Evolutionary conservation across 1,140 invertebrate genomes (phyloP).

Genomic region (Drosophila paulistorum): DNA sequence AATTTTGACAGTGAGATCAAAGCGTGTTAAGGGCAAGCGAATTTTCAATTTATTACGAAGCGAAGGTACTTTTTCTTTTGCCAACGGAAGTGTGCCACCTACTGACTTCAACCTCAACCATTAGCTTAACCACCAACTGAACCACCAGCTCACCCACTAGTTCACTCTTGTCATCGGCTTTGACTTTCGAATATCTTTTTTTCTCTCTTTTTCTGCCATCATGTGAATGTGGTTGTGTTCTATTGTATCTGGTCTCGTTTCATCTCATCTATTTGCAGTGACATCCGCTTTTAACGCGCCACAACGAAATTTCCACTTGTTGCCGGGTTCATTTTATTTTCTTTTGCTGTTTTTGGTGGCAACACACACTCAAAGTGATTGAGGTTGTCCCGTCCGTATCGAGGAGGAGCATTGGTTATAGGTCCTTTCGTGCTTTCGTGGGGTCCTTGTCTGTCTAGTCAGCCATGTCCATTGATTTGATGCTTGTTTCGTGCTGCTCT

Average conservation of each 20-base stretch:
- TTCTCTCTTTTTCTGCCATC: no score
- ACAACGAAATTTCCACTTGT: conserved; percentile 54
- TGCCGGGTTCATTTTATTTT: conserved; percentile 11
- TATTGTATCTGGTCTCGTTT: conserved; percentile 13
- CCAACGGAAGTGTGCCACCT: conserved; percentile 62
- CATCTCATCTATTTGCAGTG: conserved; percentile 46
- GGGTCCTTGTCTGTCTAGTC: conserved; percentile 33
- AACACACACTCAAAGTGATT: conserved; percentile 73
- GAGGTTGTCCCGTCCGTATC: conserved; percentile 27
- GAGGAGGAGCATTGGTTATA: background rate
- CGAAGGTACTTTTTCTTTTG: conserved; percentile 62
- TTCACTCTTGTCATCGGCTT: background rate
- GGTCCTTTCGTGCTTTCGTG: conserved; percentile 28
- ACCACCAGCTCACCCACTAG: background rate
- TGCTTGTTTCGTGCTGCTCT: conserved; percentile 24
- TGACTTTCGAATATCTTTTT: background rate
- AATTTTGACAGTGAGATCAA: conserved; percentile 47
- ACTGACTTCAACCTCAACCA: background rate
- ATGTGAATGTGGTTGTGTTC: background rate
- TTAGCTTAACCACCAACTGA: conserved; percentile 16
- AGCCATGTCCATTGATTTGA: conserved; percentile 48
- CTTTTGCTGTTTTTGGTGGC: conserved; percentile 18
- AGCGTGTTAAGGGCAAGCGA: conserved; percentile 44
- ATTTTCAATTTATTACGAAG: conserved; percentile 76
- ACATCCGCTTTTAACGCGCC: conserved; percentile 62